phyloP scores from a whole-genome alignment of 2,797 vertebrate genomes.

The Gobio occitaniae region DNA sequence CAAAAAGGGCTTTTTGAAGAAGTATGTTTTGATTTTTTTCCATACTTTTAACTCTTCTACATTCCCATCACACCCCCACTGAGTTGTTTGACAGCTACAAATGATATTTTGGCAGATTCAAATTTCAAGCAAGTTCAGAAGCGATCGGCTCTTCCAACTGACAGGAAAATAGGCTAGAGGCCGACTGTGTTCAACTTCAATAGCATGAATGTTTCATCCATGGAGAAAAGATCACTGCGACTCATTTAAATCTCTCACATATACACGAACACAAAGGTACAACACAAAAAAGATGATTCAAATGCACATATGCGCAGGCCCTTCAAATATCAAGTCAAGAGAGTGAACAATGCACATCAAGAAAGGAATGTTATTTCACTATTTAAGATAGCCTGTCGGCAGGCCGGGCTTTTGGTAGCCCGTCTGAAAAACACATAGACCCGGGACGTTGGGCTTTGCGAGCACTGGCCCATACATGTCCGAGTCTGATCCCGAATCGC shows the following conservation, averaged over 20 bases:
- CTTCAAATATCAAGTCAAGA: too few species aligned
- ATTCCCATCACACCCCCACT: conserved; percentile 62
- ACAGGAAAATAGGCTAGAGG: conserved; percentile 56
- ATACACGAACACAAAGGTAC: background rate
- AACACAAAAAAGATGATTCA: background rate
- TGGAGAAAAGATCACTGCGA: conserved; percentile 16
- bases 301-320: background rate
- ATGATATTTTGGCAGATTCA: conserved; percentile 71
- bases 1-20: conserved; percentile 74
- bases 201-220: conserved; percentile 34
- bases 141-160: conserved; percentile 68
- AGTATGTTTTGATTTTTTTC: conserved; percentile 68
- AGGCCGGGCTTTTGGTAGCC: too few species aligned
- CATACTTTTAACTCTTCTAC: conserved; percentile 58
- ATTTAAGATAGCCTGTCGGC: too few species aligned
- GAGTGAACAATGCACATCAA: too few species aligned
- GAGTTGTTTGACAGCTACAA: conserved; percentile 77
- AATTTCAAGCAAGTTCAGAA: conserved; percentile 65
- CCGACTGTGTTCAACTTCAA: conserved; percentile 49
- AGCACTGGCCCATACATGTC: too few species aligned
- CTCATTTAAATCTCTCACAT: conserved; percentile 6
- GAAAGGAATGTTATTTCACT: too few species aligned
- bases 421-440: too few species aligned
- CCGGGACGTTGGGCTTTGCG: too few species aligned
- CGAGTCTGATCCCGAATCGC: too few species aligned